Percentiles rank a stretch among this genome's conserved stretches.
Evolutionary conservation across 2,888 invertebrate genomes (phyloP).

Genomic region (Drosophila quinaria): DNA sequence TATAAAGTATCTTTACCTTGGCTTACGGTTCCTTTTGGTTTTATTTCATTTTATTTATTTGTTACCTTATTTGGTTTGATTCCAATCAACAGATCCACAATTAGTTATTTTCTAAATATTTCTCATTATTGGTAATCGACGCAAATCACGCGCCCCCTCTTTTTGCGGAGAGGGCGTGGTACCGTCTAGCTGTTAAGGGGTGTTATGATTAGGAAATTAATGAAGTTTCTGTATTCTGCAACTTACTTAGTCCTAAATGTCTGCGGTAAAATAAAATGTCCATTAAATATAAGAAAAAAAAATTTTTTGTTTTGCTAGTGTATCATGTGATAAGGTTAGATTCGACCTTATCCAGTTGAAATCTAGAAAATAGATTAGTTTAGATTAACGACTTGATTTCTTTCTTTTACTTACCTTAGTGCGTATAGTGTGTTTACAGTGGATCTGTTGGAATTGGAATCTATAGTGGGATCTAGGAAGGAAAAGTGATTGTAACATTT

Average conservation of each 20-base stretch:
- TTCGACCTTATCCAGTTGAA: too few relatives aligned
- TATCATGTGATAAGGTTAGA: too few relatives aligned
- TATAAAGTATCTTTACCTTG: too few relatives aligned
- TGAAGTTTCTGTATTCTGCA: not conserved
- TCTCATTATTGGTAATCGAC: not conserved
- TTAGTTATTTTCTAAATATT: not conserved
- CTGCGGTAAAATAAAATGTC: too few relatives aligned
- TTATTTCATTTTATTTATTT: not conserved
- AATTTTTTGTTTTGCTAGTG: too few relatives aligned
- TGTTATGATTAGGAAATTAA: too few relatives aligned
- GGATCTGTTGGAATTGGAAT: not conserved
- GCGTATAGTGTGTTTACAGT: not conserved
- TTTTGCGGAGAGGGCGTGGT: not conserved
- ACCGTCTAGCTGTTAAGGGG: constrained; percentile 2
- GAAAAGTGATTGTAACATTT: not conserved
- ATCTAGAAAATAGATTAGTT: too few relatives aligned
- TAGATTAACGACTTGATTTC: too few relatives aligned
- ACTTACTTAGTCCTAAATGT: not conserved
- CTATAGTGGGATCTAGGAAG: not conserved
- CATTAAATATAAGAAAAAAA: too few relatives aligned
- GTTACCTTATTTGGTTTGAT: not conserved
- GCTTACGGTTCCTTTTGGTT: not conserved
- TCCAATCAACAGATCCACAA: not conserved
- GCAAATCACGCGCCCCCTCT: constrained; percentile 8
- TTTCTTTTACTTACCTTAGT: not conserved